Evolutionary conservation across 2,113 vertebrate genomes (phyloP), one percentile per base, ranked within the genome.

Genomic region (Leptobrachium ailaonicum): DNA sequence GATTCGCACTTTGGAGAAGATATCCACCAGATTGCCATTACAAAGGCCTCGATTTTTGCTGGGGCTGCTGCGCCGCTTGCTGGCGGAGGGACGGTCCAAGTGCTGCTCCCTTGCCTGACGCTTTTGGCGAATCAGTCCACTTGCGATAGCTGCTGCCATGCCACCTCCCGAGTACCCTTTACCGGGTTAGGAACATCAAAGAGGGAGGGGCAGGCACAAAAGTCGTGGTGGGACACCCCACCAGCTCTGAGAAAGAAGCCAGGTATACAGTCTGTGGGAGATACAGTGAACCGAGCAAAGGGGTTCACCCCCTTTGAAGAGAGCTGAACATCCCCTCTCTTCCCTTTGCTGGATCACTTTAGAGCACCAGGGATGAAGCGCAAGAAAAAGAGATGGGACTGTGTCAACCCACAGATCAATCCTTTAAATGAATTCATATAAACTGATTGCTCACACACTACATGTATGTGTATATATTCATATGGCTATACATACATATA

Each of bases 1-100:
- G 93, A 99, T 98, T 93, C 96, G 96, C 90, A 99, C 97, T 96
- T 98, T 98, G 85, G 97, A 98, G 94, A 99, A 99, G 90, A 99
- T 99, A 89, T 99, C 97, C 92, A 99, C 97, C 90, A 99, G 94
- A 92, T 95, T 98, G 78, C 96, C 95, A 85, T 97, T 99, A 94
- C 97, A 98, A 71, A 98, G 95, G 86, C 96, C 96, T 88, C 97
- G 95, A 86, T 95, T 98, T 94, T 96, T 98, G 92, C 92, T 98
- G 86, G 96, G 97, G 92, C 96, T 98, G 87, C 88, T 99, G 88
- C 96, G 95, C 92, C 97, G 93, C 88, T 96, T 93, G 93, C 96
- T 95, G 84, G 95, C 95, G 20, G 95, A 90, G 77, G 96, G 96
- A 88, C 97, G 94, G 91, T 98, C 96, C 89, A 96, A 90, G 87